phyloP scores from a whole-genome alignment of 1,140 invertebrate species.

The Brachystomella parvula region DNA sequence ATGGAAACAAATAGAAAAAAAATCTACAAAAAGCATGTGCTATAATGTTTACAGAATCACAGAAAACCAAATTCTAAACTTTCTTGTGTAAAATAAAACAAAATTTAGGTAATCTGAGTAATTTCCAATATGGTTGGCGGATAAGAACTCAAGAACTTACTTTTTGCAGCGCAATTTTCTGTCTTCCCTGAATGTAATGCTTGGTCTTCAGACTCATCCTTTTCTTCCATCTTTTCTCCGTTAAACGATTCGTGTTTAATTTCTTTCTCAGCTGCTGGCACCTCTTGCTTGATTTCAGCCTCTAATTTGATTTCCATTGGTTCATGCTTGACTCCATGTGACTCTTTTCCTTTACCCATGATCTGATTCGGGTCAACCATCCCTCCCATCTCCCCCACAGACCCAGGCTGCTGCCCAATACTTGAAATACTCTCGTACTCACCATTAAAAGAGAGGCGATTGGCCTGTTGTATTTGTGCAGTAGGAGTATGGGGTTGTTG shows the following conservation, averaged over 20 bases:
- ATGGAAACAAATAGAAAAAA: too few species aligned
- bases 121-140: slow-evolving; percentile 7
- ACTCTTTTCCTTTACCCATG: slow-evolving; percentile 26
- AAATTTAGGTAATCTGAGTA: too few species aligned
- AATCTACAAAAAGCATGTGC: too few species aligned
- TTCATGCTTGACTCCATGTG: slow-evolving; percentile 21
- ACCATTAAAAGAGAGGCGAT: slow-evolving; percentile 28
- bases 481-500: slow-evolving; percentile 39
- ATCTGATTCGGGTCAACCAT: slow-evolving; percentile 11
- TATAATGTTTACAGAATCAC: too few species aligned
- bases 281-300: background rate
- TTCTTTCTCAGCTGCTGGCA: slow-evolving; percentile 16
- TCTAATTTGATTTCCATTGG: slow-evolving; percentile 6
- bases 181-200: background rate
- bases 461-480: slow-evolving; percentile 18
- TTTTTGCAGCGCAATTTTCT: background rate
- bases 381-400: slow-evolving; percentile 5
- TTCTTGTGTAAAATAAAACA: too few species aligned
- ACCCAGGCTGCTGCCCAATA: slow-evolving; percentile 21
- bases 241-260: slow-evolving; percentile 28
- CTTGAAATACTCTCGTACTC: slow-evolving; percentile 26
- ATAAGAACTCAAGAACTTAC: slow-evolving; percentile 17
- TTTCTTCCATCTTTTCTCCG: slow-evolving; percentile 28
- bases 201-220: slow-evolving; percentile 22
- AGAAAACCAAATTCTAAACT: too few species aligned